These are phyloP conservation scores for Stigmatopora nigra DNA, from an alignment of 2,113 vertebrate species.

Conservation along the genomic window DNA sequence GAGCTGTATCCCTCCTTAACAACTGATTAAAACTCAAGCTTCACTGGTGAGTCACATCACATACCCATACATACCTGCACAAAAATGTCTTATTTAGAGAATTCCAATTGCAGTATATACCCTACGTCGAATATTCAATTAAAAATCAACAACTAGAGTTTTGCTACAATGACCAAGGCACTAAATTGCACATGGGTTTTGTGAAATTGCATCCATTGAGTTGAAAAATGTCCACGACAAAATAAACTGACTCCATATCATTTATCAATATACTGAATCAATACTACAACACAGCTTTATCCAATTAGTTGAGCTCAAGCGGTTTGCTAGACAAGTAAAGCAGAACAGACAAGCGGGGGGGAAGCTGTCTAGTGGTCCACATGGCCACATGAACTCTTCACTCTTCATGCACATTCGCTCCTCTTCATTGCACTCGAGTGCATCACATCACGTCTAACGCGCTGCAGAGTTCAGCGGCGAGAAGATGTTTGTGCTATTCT, in stretches of 20 bases:
- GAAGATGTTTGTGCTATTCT: conserved; percentile 45
- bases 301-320: not conserved
- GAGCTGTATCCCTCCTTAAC: conserved; percentile 18
- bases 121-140: not conserved
- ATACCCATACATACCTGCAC: conserved; percentile 5
- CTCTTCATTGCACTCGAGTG: conserved; percentile 39
- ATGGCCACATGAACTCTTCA: conserved; percentile 4
- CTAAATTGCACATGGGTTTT: not conserved
- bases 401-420: conserved; percentile 15
- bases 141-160: not conserved
- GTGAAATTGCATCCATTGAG: not conserved
- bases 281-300: not conserved
- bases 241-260: not conserved
- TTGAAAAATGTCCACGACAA: not conserved
- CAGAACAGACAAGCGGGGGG: conserved; percentile 5
- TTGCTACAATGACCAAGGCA: not conserved
- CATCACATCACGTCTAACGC: conserved; percentile 41
- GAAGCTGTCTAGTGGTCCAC: conserved; percentile 11
- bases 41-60: conserved; percentile 2
- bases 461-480: conserved; percentile 37
- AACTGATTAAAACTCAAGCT: conserved; percentile 39
- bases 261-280: not conserved
- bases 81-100: not conserved
- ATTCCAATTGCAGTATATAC: too few species aligned
- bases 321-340: not conserved